Base-by-base conservation (phyloP, 2,797 vertebrate genomes). In the Harpagifer antarcticus region DNA sequence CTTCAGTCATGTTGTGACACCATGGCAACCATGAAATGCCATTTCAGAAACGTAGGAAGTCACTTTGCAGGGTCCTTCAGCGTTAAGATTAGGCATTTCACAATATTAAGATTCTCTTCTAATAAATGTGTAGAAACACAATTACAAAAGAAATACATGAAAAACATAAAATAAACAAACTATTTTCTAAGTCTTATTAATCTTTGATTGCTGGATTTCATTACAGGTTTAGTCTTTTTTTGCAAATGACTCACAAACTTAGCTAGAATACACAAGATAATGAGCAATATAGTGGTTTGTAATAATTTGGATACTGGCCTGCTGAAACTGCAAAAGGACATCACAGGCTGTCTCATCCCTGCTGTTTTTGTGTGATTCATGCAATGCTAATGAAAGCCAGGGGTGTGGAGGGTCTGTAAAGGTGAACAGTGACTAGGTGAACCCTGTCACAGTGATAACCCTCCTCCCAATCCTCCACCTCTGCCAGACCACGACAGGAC, bases 381-480 rank as follows among this genome's bases (percentile, higher is more conserved):
- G 44, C 71, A 37, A 14, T 72, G 63, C 61, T 82, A 74, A 84
- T 84, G 79, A 89, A 89, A 81, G 76, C 37, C 63, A 20, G 33
- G 7, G 57, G 33, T 10, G 69, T 37, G 42, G 53, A 57, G 47
- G 44, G 44, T 79, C 53, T 42, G 63, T 47, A 72, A 73, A 79
- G 85, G 81, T 82, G 85, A 86, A 40, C 70, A 54, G 59, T 48
- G 83, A 89, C 53, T 72, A 86, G 79, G 60, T 65, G 76, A 79
- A 53, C 4, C 48, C 76, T 70, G 84, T 83, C 79, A 88, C 54
- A 42, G 62, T 17, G 47, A 66, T 68, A 66, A 68, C 12, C 23
- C 72, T 53, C 23, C 68, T 1, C 4, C 10, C 4, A 8, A 9
- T 52, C 47, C 42, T 72, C 62, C 49, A 23, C 23, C 72, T 11